These are phyloP conservation scores for Drosophila ezoana DNA, from an alignment of 2,888 invertebrate species.

Conservation along the genomic window DNA sequence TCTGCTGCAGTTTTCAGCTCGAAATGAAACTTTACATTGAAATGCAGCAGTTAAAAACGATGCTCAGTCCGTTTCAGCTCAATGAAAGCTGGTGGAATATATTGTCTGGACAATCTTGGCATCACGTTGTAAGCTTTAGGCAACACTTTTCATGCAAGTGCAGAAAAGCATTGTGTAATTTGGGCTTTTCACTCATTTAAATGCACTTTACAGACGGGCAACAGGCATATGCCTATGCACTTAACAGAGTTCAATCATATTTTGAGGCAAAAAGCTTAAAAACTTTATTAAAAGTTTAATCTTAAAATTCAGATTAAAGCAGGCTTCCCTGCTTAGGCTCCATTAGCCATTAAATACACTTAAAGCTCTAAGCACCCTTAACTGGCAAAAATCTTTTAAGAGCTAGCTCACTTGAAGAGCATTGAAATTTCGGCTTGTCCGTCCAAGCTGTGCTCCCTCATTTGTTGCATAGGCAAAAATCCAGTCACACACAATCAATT, in stretches of 20 bases:
- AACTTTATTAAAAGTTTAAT: no score
- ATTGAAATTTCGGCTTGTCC: background rate
- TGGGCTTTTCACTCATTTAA: slow-evolving; percentile 18
- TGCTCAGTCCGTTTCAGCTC: slow-evolving; percentile 2
- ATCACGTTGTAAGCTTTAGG: slow-evolving; percentile 25
- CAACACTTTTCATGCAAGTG: slow-evolving; percentile 9
- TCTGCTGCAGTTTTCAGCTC: slow-evolving; percentile 30
- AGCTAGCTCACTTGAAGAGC: slow-evolving; percentile 15
- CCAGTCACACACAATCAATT: slow-evolving; percentile 57
- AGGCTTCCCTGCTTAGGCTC: no score
- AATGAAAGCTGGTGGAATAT: background rate
- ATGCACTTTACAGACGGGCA: slow-evolving; percentile 21
- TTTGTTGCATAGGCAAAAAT: slow-evolving; percentile 49
- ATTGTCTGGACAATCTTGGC: background rate
- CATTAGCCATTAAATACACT: background rate
- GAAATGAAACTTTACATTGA: slow-evolving; percentile 17
- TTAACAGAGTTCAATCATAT: background rate
- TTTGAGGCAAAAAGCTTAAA: no score
- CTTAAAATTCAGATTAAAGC: no score
- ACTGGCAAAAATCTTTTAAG: background rate
- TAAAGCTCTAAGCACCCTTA: background rate
- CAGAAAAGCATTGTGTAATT: slow-evolving; percentile 29
- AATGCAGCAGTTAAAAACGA: slow-evolving; percentile 27
- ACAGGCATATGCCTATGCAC: background rate
- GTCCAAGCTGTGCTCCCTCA: slow-evolving; percentile 8